phyloP scores from a whole-genome alignment of 2,797 vertebrate species.

The Anniella stebbinsi region DNA sequence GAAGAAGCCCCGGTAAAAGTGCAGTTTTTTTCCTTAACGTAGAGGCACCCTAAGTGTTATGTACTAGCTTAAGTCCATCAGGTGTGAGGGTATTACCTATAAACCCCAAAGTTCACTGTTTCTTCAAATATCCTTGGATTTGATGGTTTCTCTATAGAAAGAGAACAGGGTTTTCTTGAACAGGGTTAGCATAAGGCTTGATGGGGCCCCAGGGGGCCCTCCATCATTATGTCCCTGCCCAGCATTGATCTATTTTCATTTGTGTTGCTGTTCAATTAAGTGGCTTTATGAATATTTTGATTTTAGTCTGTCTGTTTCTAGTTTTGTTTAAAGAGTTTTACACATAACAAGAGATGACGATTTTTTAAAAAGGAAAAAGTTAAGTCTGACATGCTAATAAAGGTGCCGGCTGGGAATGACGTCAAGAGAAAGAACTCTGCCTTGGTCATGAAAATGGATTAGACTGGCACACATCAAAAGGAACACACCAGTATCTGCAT shows the following conservation, averaged over 20 bases:
- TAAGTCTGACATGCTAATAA: accelerated
- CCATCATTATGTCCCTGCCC: too few species aligned
- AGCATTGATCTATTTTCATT: not conserved
- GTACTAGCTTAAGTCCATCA: not conserved
- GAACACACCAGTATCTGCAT: slow-evolving; percentile 47
- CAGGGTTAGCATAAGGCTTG: too few species aligned
- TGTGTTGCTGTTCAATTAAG: not conserved
- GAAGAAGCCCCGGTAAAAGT: too few species aligned
- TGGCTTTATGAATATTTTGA: not conserved
- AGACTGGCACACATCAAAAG: not conserved
- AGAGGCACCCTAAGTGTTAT: too few species aligned
- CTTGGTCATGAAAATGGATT: slow-evolving; percentile 29
- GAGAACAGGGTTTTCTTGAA: too few species aligned
- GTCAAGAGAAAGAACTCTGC: slow-evolving; percentile 7
- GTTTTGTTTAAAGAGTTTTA: not conserved
- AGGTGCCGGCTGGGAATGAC: accelerated
- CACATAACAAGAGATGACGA: not conserved
- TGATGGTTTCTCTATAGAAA: not conserved
- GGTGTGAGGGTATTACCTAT: not conserved
- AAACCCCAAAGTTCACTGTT: not conserved
- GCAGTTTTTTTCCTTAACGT: too few species aligned
- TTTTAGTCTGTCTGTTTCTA: not conserved
- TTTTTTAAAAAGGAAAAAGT: not conserved
- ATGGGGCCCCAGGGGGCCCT: too few species aligned
- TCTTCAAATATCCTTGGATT: not conserved